Evolutionary conservation across 2,888 invertebrate species (phyloP), one percentile per base, ranked within the genome.

Genomic region (Ornithoptera alexandrae): DNA sequence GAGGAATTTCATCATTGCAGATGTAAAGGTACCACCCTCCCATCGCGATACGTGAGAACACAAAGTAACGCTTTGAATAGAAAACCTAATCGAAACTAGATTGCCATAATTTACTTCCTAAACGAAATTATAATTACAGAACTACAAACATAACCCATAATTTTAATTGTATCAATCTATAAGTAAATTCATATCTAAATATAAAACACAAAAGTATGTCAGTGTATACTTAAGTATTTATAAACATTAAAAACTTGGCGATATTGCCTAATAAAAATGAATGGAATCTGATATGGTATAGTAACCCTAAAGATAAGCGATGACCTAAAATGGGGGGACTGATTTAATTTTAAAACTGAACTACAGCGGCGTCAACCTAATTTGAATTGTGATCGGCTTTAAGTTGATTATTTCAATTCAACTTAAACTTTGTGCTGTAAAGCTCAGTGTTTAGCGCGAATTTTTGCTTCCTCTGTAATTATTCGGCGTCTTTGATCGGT

Each of bases 1-100:
- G 72, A 78, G 84, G 90, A 88, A 92, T 92, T 88, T 84, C 84
- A 86, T 86, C 88, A 87, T 81, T 85, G 88, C 88, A 89, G 90
- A 90, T 91, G 89, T 87, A 83, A 90, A 87, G 86, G 83, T 84
- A 83, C 79, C 75, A 81, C 79, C 82, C 79, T 80, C 82, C 82
- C 83, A 83, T 81, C 74, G 74, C 79, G 72, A 75, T 79, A 87
- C 84, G 88, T 90, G 90, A 88, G 88, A 91, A 89, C 84, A 74
- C 76, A 78, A 75, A 78, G 75, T 72, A 61, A 39, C 62, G 75
- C 70, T 76, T 75, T 76, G 69, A 82, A 85, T 86, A 84, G 85
- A 85, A 85, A 53, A 80, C 79, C 81, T 82, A 86, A 85, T 82
- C 81, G 10, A 42, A n/a, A 10, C 24, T 46, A 62, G n/a, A 50